A percentile compares a stretch with the other conserved stretches of the same genome.
Evolutionary conservation across 2,888 invertebrate species (phyloP).

Genomic region (Sphaerophoria rueppellii): DNA sequence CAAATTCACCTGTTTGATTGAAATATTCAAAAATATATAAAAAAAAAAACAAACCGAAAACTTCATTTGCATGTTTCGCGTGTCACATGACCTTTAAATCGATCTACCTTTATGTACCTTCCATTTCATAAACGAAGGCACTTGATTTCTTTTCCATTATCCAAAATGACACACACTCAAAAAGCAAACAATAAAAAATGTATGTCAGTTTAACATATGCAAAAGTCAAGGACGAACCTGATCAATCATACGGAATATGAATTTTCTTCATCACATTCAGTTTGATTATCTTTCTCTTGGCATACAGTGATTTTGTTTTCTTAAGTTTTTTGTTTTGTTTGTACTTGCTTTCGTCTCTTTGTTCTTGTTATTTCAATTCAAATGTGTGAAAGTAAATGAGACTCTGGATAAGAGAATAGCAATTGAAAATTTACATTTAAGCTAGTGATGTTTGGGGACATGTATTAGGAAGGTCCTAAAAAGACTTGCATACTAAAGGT

Average conservation of each 20-base stretch:
- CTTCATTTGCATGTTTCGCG: not conserved
- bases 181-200: conserved; percentile 68
- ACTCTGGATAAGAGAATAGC: conserved; percentile 38
- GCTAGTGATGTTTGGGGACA: conserved; percentile 4
- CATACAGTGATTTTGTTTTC: not conserved
- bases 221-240: conserved; percentile 69
- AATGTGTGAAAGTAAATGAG: conserved; percentile 8
- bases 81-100: conserved; percentile 11
- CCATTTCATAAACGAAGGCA: not conserved
- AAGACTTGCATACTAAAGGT: no score
- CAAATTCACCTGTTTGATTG: conserved; percentile 17
- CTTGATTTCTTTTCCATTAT: not conserved
- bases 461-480: no score
- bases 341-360: not conserved
- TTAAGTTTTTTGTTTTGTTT: not conserved
- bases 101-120: not conserved
- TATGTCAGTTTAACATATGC: conserved; percentile 70
- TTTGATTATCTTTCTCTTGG: conserved; percentile 17
- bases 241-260: conserved; percentile 72
- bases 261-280: conserved; percentile 62
- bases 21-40: not conserved
- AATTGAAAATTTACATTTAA: conserved; percentile 63
- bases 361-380: conserved; percentile 25
- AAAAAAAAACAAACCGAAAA: not conserved
- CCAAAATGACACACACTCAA: conserved; percentile 30